Evolutionary conservation across 2,888 invertebrate species (phyloP), one percentile per base, ranked within the genome.

Genomic region (Drosophila dives): DNA sequence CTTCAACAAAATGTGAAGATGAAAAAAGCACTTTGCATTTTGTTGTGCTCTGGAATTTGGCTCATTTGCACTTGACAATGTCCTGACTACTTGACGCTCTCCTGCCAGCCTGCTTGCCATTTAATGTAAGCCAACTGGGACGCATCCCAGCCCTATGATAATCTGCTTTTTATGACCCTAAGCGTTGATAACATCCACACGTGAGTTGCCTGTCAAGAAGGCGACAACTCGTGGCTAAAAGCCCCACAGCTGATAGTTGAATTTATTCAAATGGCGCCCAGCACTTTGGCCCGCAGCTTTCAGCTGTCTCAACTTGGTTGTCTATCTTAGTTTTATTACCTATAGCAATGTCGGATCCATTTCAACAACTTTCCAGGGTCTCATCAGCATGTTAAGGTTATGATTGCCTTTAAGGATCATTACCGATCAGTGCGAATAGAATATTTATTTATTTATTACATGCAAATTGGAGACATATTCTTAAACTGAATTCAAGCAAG

Each of bases 141-240:
- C 63, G 26, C 62, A 26, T 29, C 68, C 32, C 51, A 51, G 53
- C 38, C 53, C 55, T 56, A 61, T 72, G 75, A 77, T 86, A 86
- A 86, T 89, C 89, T 86, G 54, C 77, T 64, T 85, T 89, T 86
- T 86, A 86, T 86, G 76, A 81, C 85, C 66, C 59, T 71, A 60
- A 69, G 83, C 83, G 68, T 63, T 76, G 64, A 50, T 75, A 81
- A 72, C 72, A 77, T 77, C 77, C 76, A 75, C 81, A 86, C 89
- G 86, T 86, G 86, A 83, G 76, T 63, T 68, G 86, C 75, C 70
- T 87, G 72, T 60, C 81, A 76, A 85, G 80, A 66, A 74, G 80
- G 50, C 48, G 29, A 23, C 56, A 58, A 65, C 72, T 17, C 48
- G 49, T 36, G 26, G 36, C 58, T 53, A 42, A 49, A 55, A 51